Percentiles rank a stretch among this genome's conserved stretches.
Evolutionary conservation across 2,888 invertebrate species (phyloP).

Genomic region (Rhopalosiphum nymphaeae): DNA sequence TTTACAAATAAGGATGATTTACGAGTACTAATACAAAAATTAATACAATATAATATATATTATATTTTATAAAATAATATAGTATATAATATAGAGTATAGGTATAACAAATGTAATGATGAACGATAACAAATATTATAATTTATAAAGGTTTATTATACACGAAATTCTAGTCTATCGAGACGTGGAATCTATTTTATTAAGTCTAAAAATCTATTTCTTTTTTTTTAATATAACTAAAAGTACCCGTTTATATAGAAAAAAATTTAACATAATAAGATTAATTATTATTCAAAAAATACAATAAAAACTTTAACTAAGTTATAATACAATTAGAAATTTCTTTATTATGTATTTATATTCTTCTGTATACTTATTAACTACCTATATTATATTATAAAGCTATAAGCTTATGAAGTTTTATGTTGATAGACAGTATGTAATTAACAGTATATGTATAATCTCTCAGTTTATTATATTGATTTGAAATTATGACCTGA

Average conservation of each 20-base stretch:
- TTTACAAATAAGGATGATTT: not conserved
- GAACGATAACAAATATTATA: not conserved
- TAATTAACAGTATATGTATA: not conserved
- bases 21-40: not conserved
- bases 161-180: not conserved
- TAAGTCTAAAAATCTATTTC: not conserved
- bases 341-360: not conserved
- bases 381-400: not conserved
- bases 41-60: not conserved
- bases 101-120: not conserved
- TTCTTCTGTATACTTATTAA: not conserved
- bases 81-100: not conserved
- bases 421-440: not conserved
- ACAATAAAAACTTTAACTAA: not conserved
- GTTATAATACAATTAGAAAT: not conserved
- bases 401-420: not conserved
- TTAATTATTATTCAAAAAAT: not conserved
- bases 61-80: not conserved
- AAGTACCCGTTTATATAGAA: not conserved
- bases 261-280: not conserved
- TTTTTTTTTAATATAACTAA: not conserved
- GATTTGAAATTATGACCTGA: not conserved
- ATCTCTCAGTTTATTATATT: not conserved
- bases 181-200: not conserved
- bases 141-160: not conserved